Base-by-base conservation (phyloP, 2,888 invertebrate species). In the Heliconius hortense region DNA sequence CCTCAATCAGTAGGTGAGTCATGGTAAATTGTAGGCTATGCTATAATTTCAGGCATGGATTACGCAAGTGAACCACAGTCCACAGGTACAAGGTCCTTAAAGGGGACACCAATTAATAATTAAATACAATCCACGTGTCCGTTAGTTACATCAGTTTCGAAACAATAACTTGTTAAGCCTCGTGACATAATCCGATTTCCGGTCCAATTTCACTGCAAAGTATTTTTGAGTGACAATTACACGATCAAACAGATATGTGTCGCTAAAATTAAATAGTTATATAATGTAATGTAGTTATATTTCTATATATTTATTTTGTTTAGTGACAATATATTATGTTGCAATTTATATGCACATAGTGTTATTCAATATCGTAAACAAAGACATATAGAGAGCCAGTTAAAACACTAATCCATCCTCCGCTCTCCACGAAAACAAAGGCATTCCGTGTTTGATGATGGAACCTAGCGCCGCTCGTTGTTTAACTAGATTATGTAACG, bases 61-160 rank as follows among this genome's bases (percentile, higher is more conserved):
- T 78, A 80, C 79, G 77, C 69, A 77, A 79, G 74, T 74, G 75
- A 77, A 69, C 74, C 24, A 68, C 72, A 79, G 70, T 48, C 48
- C 28, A 70, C 72, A 80, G 72, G 77, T 78, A 80, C 80, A 80
- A 80, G 81, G 80, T 78, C 83, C 81, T 80, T 82, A 83, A 80
- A 82, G 80, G 79, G 82, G 77, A 73, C 80, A 80, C 75, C n/a
- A 7, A 69, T 56, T 75, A 69, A 76, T 78, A 76, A 72, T 76
- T 26, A 62, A 66, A 77, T 62, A 74, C 75, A 73, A 72, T 73
- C 43, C 72, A 68, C 74, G 74, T 79, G 78, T 77, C 63, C 77
- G 72, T 74, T 70, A 66, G 72, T 74, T 70, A 73, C 75, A 74
- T 76, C 69, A 73, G 68, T 77, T 78, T 76, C 71, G 71, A 76